phyloP scores from a whole-genome alignment of 2,888 invertebrate species.

The Agonopterix heracliana region DNA sequence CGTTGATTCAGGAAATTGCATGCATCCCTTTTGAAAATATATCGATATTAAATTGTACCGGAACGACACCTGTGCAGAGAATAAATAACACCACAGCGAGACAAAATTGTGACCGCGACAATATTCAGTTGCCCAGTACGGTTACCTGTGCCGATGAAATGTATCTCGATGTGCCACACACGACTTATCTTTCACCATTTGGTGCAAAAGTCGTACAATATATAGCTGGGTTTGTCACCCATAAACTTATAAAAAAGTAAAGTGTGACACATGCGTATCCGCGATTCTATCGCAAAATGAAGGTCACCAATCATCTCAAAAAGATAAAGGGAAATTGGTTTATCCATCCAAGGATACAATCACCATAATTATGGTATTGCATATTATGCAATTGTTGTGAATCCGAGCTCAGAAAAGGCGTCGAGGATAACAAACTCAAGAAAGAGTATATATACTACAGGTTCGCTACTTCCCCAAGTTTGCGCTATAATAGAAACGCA shows the following conservation, averaged over 20 bases:
- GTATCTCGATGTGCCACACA: background rate
- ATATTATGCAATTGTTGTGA: background rate
- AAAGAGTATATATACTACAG: background rate
- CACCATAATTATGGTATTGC: no score
- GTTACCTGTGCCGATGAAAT: background rate
- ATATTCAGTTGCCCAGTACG: background rate
- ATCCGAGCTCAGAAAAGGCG: background rate
- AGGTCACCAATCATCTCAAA: background rate
- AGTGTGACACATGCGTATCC: background rate
- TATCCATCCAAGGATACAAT: background rate
- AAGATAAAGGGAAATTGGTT: background rate
- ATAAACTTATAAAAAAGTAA: background rate
- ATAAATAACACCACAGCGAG: background rate
- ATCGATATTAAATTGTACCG: constrained; percentile 1
- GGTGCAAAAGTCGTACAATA: constrained; percentile 2
- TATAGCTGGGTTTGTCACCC: background rate
- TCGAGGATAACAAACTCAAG: background rate
- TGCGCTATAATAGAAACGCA: background rate
- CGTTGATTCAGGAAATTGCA: background rate
- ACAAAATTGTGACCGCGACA: background rate
- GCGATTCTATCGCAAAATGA: no score
- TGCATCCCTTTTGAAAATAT: constrained; percentile 3
- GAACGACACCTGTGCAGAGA: constrained; percentile 2
- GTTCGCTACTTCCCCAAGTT: background rate
- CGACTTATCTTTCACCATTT: constrained; percentile 1